phyloP scores from a whole-genome alignment of 2,888 invertebrate species.

The Creontiades dilutus region DNA sequence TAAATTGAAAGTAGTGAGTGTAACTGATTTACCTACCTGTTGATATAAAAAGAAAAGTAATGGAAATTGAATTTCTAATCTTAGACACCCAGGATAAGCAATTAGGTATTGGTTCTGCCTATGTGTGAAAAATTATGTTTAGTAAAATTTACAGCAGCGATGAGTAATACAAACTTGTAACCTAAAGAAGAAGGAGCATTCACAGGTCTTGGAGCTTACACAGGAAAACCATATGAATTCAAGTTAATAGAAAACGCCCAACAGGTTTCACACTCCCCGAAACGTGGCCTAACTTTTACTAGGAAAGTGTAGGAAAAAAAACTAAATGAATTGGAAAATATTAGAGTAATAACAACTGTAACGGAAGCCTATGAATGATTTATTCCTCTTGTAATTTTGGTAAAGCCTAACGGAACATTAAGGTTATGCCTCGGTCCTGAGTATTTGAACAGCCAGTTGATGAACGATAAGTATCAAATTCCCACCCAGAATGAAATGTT shows the following conservation, averaged over 20 bases:
- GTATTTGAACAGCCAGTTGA: not conserved
- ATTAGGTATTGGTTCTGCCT: slow-evolving; percentile 43
- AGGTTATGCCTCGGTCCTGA: not conserved
- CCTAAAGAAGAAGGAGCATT: not conserved
- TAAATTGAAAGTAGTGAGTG: not conserved
- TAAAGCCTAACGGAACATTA: slow-evolving; percentile 22
- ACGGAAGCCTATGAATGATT: not conserved
- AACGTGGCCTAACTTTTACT: slow-evolving; percentile 74
- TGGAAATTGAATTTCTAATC: slow-evolving; percentile 12
- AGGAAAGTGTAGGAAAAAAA: slow-evolving; percentile 74
- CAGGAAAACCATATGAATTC: not conserved
- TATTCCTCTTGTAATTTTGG: not conserved
- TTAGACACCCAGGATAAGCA: slow-evolving; percentile 43
- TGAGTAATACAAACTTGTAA: not conserved
- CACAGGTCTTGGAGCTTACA: not conserved
- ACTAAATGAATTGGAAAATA: slow-evolving; percentile 73
- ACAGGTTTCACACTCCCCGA: slow-evolving; percentile 67
- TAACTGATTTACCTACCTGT: not conserved
- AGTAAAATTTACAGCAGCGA: not conserved
- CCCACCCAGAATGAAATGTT: slow-evolving; percentile 6
- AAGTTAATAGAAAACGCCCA: slow-evolving; percentile 74
- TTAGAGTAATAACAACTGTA: not conserved
- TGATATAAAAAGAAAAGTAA: not conserved
- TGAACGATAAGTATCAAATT: slow-evolving; percentile 30
- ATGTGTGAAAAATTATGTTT: slow-evolving; percentile 72